phyloP scores from a whole-genome alignment of 2,888 invertebrate genomes.

The Silvanus unidentatus region DNA sequence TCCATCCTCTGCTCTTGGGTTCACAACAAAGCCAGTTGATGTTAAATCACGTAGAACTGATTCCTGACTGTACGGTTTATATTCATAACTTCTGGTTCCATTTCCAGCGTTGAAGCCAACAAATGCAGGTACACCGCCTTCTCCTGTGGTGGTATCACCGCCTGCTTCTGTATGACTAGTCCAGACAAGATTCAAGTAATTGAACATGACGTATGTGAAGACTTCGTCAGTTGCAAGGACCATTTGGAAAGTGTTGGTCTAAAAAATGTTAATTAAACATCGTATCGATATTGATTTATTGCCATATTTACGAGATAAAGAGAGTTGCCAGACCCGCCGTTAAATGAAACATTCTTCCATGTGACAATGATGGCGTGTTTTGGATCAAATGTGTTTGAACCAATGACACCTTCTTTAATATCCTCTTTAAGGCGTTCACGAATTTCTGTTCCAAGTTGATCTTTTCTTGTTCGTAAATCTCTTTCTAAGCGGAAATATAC shows the following conservation, averaged over 20 bases:
- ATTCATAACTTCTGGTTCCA: constrained; percentile 83
- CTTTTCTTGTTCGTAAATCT: constrained; percentile 66
- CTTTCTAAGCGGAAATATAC: constrained; percentile 73
- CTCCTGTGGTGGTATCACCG: constrained; percentile 79
- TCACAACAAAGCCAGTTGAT: constrained; percentile 80
- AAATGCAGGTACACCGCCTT: constrained; percentile 81
- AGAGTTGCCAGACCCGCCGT: constrained; percentile 64
- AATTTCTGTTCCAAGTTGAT: constrained; percentile 80
- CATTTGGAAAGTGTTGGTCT: constrained; percentile 96
- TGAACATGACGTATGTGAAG: constrained; percentile 90
- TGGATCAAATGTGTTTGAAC: constrained; percentile 83
- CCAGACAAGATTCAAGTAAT: constrained; percentile 89
- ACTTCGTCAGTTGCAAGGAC: constrained; percentile 90
- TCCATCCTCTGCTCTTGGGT: too few relatives aligned
- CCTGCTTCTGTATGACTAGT: constrained; percentile 87
- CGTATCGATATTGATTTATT: constrained; percentile 6
- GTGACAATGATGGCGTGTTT: constrained; percentile 87
- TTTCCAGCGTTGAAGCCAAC: constrained; percentile 97
- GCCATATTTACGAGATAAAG: constrained; percentile 21
- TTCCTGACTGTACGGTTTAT: constrained; percentile 83
- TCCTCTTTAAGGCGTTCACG: constrained; percentile 84
- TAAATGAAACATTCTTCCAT: constrained; percentile 94
- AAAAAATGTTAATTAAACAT: constrained; percentile 30
- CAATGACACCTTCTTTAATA: constrained; percentile 83
- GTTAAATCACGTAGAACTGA: constrained; percentile 79